Conservation (phyloP, 2,888 invertebrate genomes). For the Calameuta pallipes region DNA sequence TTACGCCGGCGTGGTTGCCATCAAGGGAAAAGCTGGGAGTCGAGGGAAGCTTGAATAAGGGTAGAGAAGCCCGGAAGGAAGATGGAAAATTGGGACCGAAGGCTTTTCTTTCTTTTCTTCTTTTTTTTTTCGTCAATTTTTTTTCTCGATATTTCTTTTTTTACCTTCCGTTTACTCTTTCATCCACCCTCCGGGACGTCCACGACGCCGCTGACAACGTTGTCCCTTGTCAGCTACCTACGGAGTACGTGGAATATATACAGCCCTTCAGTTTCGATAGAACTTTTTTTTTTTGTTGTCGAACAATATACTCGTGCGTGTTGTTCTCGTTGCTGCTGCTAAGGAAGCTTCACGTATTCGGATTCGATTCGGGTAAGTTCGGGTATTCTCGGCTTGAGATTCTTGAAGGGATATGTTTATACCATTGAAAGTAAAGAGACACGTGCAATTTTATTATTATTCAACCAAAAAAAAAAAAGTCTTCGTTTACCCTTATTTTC, state of each 20-base stretch:
- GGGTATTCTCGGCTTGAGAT: background rate
- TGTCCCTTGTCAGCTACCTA: background rate
- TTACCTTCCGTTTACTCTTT: background rate
- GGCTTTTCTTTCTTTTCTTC: background rate
- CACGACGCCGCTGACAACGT: background rate
- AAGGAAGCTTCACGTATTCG: background rate
- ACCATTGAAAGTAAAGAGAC: background rate
- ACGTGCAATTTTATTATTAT: background rate
- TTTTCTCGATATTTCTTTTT: background rate
- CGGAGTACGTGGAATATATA: background rate
- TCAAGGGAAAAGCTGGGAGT: background rate
- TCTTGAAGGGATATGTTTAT: background rate
- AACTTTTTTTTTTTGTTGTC: background rate
- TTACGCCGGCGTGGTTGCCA: background rate
- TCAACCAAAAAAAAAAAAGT: background rate
- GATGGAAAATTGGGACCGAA: background rate
- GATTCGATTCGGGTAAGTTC: background rate
- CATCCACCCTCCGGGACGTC: background rate
- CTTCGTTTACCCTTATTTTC: background rate
- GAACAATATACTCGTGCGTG: background rate
- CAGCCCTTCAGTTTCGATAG: background rate
- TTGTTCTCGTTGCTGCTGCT: background rate
- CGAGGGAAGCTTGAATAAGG: background rate
- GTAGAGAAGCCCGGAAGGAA: background rate
- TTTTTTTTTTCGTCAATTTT: background rate